Conservation (phyloP, 2,113 vertebrate species). For the Polypterus bichir region DNA sequence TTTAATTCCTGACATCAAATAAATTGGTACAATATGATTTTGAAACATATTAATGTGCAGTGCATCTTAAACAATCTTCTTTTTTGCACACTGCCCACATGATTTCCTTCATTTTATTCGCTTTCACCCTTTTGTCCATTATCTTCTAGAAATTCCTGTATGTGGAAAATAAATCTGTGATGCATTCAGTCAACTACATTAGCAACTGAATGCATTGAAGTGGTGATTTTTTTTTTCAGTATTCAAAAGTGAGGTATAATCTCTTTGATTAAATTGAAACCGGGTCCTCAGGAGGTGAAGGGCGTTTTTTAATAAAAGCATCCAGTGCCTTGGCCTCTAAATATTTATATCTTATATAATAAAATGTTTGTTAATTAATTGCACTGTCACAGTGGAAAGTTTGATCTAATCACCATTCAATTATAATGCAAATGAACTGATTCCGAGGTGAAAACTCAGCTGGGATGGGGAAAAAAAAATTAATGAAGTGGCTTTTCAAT, state of each 20-base stretch:
- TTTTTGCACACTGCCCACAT: not conserved
- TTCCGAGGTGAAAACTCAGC: conserved; percentile 14
- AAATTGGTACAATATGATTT: no score
- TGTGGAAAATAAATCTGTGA: conserved; percentile 2
- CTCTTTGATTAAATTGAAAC: conserved; percentile 5
- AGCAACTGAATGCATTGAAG: conserved; percentile 4
- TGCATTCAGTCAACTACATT: conserved; percentile 1
- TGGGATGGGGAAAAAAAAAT: conserved; percentile 12
- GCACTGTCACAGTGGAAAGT: conserved; percentile 22
- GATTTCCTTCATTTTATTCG: not conserved
- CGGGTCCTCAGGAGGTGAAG: not conserved
- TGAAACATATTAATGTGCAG: no score
- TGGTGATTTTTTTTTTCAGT: not conserved
- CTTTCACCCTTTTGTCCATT: not conserved
- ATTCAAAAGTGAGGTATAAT: conserved; percentile 1
- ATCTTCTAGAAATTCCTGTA: not conserved
- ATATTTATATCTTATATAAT: conserved; percentile 12
- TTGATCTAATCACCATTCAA: conserved; percentile 13
- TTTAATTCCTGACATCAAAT: no score
- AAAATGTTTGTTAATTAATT: conserved; percentile 19
- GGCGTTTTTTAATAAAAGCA: not conserved
- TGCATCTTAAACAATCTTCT: not conserved
- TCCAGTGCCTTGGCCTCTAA: conserved; percentile 9
- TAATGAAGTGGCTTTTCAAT: conserved; percentile 7
- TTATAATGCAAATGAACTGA: conserved; percentile 17